These are phyloP conservation scores for Cyanoramphus novaezelandiae DNA, from an alignment of 2,113 vertebrate species.

Conservation along the genomic window DNA sequence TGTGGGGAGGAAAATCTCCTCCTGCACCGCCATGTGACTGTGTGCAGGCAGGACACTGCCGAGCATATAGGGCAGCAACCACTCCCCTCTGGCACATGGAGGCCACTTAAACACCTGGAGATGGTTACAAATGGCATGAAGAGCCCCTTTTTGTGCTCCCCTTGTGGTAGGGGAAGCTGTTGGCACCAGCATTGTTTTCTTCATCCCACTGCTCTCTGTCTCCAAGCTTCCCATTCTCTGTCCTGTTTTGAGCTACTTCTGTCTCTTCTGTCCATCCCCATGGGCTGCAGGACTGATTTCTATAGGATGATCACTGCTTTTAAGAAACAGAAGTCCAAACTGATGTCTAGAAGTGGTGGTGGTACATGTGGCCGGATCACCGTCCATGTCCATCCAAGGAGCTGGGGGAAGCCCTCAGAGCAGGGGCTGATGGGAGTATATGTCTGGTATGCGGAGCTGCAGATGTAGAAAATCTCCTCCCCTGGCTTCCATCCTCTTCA, in stretches of 20 bases:
- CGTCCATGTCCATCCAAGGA: not conserved
- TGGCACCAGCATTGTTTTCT: not conserved
- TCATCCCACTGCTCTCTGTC: not conserved
- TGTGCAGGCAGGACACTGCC: not conserved
- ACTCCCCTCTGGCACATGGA: not conserved
- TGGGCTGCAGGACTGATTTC: not conserved
- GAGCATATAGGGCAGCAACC: not conserved
- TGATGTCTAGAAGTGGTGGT: not conserved
- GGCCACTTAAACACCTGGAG: not conserved
- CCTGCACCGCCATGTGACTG: fast-evolving
- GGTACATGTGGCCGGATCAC: not conserved
- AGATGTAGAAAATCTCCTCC: not conserved
- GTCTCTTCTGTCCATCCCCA: not conserved
- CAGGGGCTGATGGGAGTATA: not conserved
- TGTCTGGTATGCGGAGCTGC: not conserved
- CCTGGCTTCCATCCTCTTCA: not conserved
- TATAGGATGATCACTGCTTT: not conserved
- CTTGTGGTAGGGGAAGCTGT: not conserved
- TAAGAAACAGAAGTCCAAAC: not conserved
- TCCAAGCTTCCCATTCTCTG: not conserved
- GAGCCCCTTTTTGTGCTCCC: not conserved
- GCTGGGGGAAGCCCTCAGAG: not conserved
- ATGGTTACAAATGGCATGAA: not conserved
- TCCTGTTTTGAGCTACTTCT: not conserved
- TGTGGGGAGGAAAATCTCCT: not conserved